Evolutionary conservation across 2,113 vertebrate genomes (phyloP).

Genomic region (Scomber scombrus): DNA sequence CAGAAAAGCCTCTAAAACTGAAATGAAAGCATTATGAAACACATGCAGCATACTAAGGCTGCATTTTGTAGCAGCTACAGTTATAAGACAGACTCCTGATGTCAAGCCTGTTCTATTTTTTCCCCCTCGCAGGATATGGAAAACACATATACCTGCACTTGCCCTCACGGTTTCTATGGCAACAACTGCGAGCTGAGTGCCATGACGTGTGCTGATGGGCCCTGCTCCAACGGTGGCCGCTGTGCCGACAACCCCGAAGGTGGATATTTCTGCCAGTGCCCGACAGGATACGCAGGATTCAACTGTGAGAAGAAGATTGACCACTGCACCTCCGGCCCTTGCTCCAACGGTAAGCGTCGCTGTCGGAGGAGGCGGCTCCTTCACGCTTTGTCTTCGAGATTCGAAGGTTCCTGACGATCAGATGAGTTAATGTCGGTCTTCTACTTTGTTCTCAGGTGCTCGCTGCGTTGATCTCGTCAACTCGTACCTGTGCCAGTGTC

Average conservation of each 20-base stretch:
- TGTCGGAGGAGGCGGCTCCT: no score
- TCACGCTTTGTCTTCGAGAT: not conserved
- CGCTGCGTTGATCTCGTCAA: conserved; percentile 93
- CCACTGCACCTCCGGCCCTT: conserved; percentile 93
- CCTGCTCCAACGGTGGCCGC: conserved; percentile 94
- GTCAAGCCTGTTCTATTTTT: conserved; percentile 16
- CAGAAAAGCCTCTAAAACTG: not conserved
- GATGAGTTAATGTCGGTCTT: not conserved
- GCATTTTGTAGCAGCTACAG: not conserved
- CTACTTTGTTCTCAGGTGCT: conserved; percentile 85
- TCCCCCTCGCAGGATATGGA: conserved; percentile 90
- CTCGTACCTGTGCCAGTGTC: conserved; percentile 95
- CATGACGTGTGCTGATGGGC: conserved; percentile 96
- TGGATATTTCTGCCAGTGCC: conserved; percentile 95
- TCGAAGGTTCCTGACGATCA: no score
- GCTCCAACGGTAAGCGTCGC: conserved; percentile 90
- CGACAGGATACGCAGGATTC: conserved; percentile 92
- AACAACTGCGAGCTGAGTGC: conserved; percentile 95
- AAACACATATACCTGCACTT: conserved; percentile 93
- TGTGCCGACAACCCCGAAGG: conserved; percentile 93
- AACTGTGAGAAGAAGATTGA: conserved; percentile 99
- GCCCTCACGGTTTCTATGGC: conserved; percentile 96
- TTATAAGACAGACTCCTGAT: not conserved
- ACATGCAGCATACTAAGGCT: not conserved
- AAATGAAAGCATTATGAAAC: not conserved